Evolutionary conservation across 1,140 invertebrate species (phyloP), one percentile per base, ranked within the genome.

Genomic region (Chrysoperla carnea): DNA sequence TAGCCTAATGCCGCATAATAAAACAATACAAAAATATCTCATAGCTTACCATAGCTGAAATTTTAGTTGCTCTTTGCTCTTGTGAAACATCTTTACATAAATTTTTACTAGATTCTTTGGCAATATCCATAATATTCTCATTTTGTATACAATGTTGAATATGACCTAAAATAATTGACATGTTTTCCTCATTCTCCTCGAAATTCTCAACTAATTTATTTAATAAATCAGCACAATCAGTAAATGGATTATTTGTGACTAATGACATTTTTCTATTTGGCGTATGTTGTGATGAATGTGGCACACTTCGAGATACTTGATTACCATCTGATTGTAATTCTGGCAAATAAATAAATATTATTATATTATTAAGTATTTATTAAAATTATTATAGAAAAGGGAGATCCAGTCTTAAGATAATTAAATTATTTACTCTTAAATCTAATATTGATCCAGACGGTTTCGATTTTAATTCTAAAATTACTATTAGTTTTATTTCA

Each of bases 221-320:
- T 8, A 59, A 60, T 46, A 59, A 57, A 43, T 57, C 55, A 43
- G 64, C 67, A 54, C 66, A 69, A 31, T 58, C 56, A 46, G 48
- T 46, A 54, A 69, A 69, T 39, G 67, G 67, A 52, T 66, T 69
- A 41, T 43, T 55, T 37, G 56, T 50, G 47, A 61, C 61, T 50
- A 69, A 52, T 35, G 63, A 69, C 53, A 63, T 65, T 56, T 68
- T 69, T 51, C 67, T 63, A 39, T 42, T 55, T 12, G 66, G 65
- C 2, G 81, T 82, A 55, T 72, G 71, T 48, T 76, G 75, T n/a
- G 81, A 81, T 50, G 81, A 83, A 45, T 78, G 81, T 45, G 82
- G 82, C 51, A 86, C 66, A 57, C 81, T 84, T 57, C 76, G 67
- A 41, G 78, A 80, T 53, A 38, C 15, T 13, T n/a, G 37, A 44